Evolutionary conservation across 2,113 vertebrate species (phyloP).

Genomic region (Neoarius graeffei): DNA sequence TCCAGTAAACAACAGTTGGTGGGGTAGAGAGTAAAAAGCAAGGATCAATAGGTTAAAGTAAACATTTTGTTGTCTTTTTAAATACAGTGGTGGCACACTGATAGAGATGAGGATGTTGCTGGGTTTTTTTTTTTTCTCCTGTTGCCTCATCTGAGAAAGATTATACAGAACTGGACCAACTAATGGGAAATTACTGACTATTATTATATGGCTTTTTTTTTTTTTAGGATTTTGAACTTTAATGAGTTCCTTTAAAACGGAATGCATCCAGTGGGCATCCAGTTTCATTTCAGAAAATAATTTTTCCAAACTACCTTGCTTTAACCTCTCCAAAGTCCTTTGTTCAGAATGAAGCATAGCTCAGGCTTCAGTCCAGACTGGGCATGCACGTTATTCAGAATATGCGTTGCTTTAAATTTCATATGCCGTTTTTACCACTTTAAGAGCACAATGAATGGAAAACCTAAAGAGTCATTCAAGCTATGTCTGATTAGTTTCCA

Average conservation of each 20-base stretch:
- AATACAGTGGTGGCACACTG: neutral
- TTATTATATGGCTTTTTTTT: neutral
- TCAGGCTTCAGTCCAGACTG: neutral
- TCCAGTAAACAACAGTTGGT: neutral
- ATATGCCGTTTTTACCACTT: neutral
- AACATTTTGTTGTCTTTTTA: neutral
- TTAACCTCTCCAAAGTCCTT: neutral
- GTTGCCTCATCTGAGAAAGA: neutral
- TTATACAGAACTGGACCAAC: neutral
- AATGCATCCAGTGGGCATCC: neutral
- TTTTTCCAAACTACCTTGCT: neutral
- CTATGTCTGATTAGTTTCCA: neutral
- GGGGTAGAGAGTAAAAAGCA: neutral
- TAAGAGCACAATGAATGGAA: neutral
- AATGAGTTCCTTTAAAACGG: neutral
- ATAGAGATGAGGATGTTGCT: neutral
- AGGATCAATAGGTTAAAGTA: neutral
- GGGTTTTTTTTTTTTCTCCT: neutral
- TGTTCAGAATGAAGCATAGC: neutral
- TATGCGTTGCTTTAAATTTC: neutral
- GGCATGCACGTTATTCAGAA: neutral
- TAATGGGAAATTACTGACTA: neutral
- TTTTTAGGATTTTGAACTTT: neutral
- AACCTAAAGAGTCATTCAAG: constrained; percentile 4
- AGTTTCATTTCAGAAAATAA: neutral